Evolutionary conservation across 2,113 vertebrate genomes (phyloP), one percentile per base, ranked within the genome.

Genomic region (Rhineura floridana): DNA sequence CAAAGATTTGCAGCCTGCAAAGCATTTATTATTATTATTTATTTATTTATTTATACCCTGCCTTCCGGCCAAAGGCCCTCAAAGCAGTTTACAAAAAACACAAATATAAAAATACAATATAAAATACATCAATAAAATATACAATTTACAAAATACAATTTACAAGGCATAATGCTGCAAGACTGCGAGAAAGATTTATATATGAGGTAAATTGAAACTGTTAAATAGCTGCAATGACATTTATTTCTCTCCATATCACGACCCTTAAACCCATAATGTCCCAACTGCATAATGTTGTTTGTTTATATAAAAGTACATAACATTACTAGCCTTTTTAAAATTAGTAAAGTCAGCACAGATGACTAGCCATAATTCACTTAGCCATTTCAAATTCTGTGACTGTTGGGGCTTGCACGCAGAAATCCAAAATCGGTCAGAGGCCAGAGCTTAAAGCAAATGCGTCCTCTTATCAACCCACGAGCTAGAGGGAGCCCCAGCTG

Each of bases 391-490:
- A 96, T 96, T 94, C 98, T 97, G 33, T 97, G 96, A 82, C 96
- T 90, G 73, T 98, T 98, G 50, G 99, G 98, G 91, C 97, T 98
- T 93, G 97, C 97, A 91, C 96, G 97, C 62, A 99, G 96, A 94
- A 96, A 95, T 90, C 98, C 98, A 93, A 98, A 98, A 92, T 97
- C 97, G 87, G 95, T 97, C 33, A 96, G 96, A 83, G 99, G 98
- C 99, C 99, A 99, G 87, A 99, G 96, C 99, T 99, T 99, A 90
- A 99, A 96, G 95, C 98, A 99, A 96, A 98, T 98, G 69, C 99
- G 98, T 91, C 99, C 98, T 97, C 96, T 96, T 93, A 99, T 99
- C 87, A 99, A 95, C 85, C 98, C 99, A 0, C n/a, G n/a, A n/a
- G n/a, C n/a, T n/a, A n/a, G n/a, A n/a, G n/a, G n/a, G n/a, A n/a